Evolutionary conservation across 2,888 invertebrate species (phyloP).

Genomic region (Dasysyrphus tricinctus): DNA sequence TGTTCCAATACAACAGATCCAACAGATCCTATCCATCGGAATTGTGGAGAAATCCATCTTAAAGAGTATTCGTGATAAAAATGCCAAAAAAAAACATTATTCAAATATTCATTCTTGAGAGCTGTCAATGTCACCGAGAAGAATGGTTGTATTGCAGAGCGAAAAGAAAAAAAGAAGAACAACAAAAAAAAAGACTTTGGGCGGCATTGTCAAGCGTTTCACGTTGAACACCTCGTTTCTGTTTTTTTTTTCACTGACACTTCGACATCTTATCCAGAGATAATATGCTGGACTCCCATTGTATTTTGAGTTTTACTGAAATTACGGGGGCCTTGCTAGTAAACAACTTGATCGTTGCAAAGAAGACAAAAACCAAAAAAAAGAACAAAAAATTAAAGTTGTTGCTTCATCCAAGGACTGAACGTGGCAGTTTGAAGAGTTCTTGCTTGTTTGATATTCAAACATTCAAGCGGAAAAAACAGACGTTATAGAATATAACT

Average conservation of each 20-base stretch:
- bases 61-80: conserved; percentile 51
- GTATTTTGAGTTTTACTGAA: conserved; percentile 34
- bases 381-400: conserved; percentile 1
- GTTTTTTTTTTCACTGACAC: conserved; percentile 34
- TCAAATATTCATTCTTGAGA: conserved; percentile 42
- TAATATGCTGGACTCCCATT: conserved; percentile 59
- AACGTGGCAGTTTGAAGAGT: conserved; percentile 29
- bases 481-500: not conserved
- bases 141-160: not conserved
- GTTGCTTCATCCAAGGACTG: conserved; percentile 14
- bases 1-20: not conserved
- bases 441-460: conserved; percentile 33
- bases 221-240: conserved; percentile 67
- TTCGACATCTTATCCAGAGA: conserved; percentile 61
- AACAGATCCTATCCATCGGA: not conserved
- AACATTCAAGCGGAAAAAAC: not conserved
- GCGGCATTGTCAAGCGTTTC: conserved; percentile 63
- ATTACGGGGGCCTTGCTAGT: conserved; percentile 27
- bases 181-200: conserved; percentile 1
- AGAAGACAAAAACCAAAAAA: conserved; percentile 11
- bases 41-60: conserved; percentile 4
- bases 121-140: conserved; percentile 2
- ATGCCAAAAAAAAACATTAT: conserved; percentile 46
- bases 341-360: conserved; percentile 34
- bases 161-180: not conserved